phyloP scores from a whole-genome alignment of 2,113 vertebrate genomes.

The Antennarius striatus region DNA sequence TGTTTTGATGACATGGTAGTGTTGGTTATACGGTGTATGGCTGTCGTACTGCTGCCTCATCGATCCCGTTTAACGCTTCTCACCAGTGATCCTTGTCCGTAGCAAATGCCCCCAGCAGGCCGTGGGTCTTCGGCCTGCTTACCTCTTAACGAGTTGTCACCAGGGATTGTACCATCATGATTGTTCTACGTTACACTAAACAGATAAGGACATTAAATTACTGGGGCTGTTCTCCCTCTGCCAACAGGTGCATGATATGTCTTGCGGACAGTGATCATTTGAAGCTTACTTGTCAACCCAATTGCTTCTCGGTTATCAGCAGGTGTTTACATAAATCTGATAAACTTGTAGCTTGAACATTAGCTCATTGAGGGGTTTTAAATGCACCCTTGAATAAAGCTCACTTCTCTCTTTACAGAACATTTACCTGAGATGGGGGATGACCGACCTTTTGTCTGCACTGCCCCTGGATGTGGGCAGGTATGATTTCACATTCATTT shows the following conservation, averaged over 20 bases:
- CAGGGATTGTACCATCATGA: neutral
- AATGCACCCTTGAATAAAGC: neutral
- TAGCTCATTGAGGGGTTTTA: neutral
- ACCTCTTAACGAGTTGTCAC: neutral
- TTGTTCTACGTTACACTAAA: neutral
- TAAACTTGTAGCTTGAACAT: neutral
- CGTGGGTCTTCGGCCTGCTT: slow-evolving; percentile 23
- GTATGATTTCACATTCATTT: slow-evolving; percentile 67
- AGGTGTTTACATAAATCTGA: too few species aligned
- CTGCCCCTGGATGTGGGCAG: slow-evolving; percentile 95
- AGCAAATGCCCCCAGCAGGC: slow-evolving; percentile 16
- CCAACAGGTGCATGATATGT: slow-evolving; percentile 33
- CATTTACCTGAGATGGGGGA: slow-evolving; percentile 87
- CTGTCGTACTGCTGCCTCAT: slow-evolving; percentile 30
- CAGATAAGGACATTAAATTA: neutral
- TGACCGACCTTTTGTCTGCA: slow-evolving; percentile 96
- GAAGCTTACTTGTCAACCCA: neutral
- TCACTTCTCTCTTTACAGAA: slow-evolving; percentile 43
- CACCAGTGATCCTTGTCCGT: neutral
- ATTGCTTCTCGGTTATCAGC: neutral
- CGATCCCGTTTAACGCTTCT: neutral
- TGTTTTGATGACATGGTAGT: neutral
- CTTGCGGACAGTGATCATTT: neutral
- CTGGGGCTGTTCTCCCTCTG: neutral
- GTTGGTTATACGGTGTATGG: neutral